Evolutionary conservation across 2,888 invertebrate genomes (phyloP).

Genomic region (Hedya salicella): DNA sequence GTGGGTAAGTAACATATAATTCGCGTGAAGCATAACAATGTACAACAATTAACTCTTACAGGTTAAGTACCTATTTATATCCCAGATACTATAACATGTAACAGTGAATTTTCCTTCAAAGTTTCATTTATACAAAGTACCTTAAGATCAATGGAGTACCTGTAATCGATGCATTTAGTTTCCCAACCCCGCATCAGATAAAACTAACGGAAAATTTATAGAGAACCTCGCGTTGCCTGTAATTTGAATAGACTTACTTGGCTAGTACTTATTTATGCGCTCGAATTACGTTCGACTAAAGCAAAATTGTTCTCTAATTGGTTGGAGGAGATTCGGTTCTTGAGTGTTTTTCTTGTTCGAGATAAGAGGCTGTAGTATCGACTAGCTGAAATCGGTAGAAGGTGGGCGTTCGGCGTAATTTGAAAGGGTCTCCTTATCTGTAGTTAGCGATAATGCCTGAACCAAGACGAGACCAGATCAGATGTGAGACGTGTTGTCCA

Average conservation of each 20-base stretch:
- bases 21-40: too few relatives aligned
- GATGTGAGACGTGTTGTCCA: neutral
- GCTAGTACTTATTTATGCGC: neutral
- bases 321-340: neutral
- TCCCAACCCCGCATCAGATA: constrained; percentile 14
- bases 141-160: neutral
- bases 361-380: neutral
- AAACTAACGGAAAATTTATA: constrained; percentile 18
- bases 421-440: constrained; percentile 22
- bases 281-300: neutral
- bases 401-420: constrained; percentile 15
- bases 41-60: too few relatives aligned
- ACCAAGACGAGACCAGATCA: neutral
- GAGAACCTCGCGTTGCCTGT: constrained; percentile 13
- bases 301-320: neutral
- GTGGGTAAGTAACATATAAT: too few relatives aligned
- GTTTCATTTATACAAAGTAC: neutral
- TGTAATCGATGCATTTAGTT: constrained; percentile 18
- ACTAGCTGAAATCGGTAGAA: constrained; percentile 7
- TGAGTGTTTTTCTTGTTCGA: neutral
- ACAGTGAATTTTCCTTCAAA: too few relatives aligned
- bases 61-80: too few relatives aligned
- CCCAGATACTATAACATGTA: too few relatives aligned
- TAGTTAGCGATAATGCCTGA: constrained; percentile 17
- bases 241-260: constrained; percentile 24